Evolutionary conservation across 2,888 invertebrate species (phyloP).

Genomic region (Oscheius sp.): DNA sequence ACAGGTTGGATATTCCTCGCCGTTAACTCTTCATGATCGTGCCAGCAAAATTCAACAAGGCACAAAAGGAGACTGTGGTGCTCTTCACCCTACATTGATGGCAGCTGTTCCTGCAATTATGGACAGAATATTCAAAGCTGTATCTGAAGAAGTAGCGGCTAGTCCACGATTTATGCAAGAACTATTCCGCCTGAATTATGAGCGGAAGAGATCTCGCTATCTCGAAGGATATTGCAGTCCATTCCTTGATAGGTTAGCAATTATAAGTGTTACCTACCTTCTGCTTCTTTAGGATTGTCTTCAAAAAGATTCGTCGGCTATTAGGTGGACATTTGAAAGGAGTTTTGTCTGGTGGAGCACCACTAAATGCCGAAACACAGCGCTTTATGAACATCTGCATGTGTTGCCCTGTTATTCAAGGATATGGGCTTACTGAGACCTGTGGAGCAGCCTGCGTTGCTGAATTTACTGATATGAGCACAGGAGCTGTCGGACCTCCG

Average conservation of each 20-base stretch:
- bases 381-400: constrained; percentile 88
- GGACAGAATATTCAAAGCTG: constrained; percentile 94
- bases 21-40: constrained; percentile 79
- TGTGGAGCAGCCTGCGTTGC: constrained; percentile 82
- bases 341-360: constrained; percentile 86
- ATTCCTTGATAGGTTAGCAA: constrained; percentile 71
- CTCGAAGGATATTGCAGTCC: constrained; percentile 75
- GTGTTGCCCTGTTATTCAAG: constrained; percentile 82
- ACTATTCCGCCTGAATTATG: constrained; percentile 90
- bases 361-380: constrained; percentile 91
- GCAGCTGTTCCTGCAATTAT: constrained; percentile 94
- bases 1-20: constrained; percentile 94
- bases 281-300: constrained; percentile 74
- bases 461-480: constrained; percentile 76
- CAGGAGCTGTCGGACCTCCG: constrained; percentile 88
- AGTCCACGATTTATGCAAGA: constrained; percentile 74
- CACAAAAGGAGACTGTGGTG: constrained; percentile 89
- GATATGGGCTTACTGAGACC: constrained; percentile 97
- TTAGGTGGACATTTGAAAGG: constrained; percentile 88
- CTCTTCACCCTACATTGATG: constrained; percentile 89
- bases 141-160: constrained; percentile 84
- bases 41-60: constrained; percentile 93
- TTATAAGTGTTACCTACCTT: background rate
- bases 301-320: constrained; percentile 78
- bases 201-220: constrained; percentile 87